Conservation (phyloP, 2,888 invertebrate genomes). For the Hylaea fasciaria region DNA sequence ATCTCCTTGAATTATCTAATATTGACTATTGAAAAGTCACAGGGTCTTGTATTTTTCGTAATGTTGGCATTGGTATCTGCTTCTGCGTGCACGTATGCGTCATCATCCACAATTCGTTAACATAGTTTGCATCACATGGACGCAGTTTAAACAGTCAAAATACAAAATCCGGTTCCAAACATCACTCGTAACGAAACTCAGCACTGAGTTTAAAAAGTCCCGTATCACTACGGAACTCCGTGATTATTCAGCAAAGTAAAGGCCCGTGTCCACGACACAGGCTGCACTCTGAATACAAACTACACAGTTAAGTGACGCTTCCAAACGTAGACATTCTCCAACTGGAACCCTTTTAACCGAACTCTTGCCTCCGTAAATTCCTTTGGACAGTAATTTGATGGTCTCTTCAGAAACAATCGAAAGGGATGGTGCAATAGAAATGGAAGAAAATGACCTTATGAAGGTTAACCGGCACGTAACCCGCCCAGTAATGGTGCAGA, state of each 20-base stretch:
- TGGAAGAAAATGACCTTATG: constrained; percentile 38
- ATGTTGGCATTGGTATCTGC: too few species aligned
- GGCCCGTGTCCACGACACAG: constrained; percentile 63
- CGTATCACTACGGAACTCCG: constrained; percentile 13
- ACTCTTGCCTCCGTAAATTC: constrained; percentile 39
- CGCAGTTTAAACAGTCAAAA: too few species aligned
- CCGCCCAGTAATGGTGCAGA: constrained; percentile 31
- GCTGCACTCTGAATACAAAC: constrained; percentile 69
- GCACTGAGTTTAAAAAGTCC: constrained; percentile 10
- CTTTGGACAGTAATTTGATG: constrained; percentile 43
- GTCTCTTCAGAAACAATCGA: constrained; percentile 44
- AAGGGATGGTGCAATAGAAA: constrained; percentile 43
- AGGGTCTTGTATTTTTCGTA: too few species aligned
- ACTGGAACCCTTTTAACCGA: constrained; percentile 53
- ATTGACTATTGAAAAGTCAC: too few species aligned
- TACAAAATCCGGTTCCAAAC: too few species aligned
- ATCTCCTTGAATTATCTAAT: too few species aligned
- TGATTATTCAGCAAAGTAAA: constrained; percentile 58
- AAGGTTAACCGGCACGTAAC: constrained; percentile 35
- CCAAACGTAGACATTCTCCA: constrained; percentile 37
- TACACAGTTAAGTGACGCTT: constrained; percentile 57
- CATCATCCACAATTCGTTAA: too few species aligned
- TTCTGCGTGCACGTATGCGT: too few species aligned
- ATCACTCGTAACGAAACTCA: constrained; percentile 28
- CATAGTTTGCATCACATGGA: too few species aligned